phyloP scores from a whole-genome alignment of 37 sponge, comb jelly and placozoan species.

The Halichondria panicea region DNA sequence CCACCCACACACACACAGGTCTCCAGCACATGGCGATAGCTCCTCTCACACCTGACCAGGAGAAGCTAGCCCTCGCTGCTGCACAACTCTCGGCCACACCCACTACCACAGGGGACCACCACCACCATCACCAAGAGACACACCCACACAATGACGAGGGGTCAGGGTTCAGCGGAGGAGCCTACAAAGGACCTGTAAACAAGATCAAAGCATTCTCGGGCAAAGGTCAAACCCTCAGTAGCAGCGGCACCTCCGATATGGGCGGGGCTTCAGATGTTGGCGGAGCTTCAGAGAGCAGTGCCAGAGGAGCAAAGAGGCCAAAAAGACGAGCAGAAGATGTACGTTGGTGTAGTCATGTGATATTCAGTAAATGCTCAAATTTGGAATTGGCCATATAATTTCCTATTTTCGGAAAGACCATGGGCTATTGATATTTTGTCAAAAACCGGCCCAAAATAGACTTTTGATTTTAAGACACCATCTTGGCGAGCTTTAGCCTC shows the following conservation, averaged over 20 bases:
- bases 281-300: not conserved
- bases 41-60: slow-evolving; percentile 40
- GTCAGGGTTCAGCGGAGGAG: not conserved
- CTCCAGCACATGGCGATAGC: slow-evolving; percentile 60
- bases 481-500: too few species aligned
- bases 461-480: too few species aligned
- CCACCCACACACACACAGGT: slow-evolving; percentile 14
- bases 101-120: not conserved
- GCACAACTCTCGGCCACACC: not conserved
- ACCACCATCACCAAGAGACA: not conserved
- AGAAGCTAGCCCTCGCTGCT: slow-evolving; percentile 20
- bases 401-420: too few species aligned
- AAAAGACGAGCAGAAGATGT: not conserved
- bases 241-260: not conserved
- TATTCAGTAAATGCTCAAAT: too few species aligned
- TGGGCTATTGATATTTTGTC: too few species aligned
- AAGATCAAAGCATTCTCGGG: slow-evolving; percentile 73
- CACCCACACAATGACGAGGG: not conserved
- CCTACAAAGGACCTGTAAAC: too few species aligned
- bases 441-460: too few species aligned
- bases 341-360: too few species aligned
- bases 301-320: not conserved
- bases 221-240: slow-evolving; percentile 57
- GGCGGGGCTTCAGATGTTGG: slow-evolving; percentile 2
- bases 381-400: too few species aligned